Conservation (phyloP, 1,140 invertebrate species). For the Bombus affinis region DNA sequence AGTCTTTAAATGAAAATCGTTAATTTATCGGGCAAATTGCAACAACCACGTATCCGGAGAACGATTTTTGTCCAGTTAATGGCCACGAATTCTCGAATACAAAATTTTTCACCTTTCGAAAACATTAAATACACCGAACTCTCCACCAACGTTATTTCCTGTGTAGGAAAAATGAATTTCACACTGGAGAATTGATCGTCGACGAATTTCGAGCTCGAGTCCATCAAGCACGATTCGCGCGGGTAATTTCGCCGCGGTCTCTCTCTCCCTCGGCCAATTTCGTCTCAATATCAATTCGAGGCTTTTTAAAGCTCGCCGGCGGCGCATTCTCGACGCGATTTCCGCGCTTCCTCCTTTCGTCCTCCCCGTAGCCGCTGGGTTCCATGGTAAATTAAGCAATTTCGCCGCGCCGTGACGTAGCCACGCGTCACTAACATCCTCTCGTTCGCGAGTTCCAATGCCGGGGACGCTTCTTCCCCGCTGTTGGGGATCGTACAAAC, state of each 20-base stretch:
- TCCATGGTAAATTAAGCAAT: conserved; percentile 74
- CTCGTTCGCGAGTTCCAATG: conserved; percentile 64
- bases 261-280: conserved; percentile 16
- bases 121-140: too few species aligned
- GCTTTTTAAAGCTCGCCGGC: conserved; percentile 34
- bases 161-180: background rate
- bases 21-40: too few species aligned
- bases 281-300: conserved; percentile 33
- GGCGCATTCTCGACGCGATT: conserved; percentile 11
- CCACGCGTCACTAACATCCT: conserved; percentile 69
- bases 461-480: conserved; percentile 32
- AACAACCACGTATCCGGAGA: too few species aligned
- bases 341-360: background rate
- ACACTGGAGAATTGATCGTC: background rate
- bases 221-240: background rate
- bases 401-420: conserved; percentile 56
- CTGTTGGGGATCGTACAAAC: background rate
- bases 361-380: conserved; percentile 38
- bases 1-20: too few species aligned
- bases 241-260: background rate
- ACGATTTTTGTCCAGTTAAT: too few species aligned
- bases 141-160: background rate
- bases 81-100: too few species aligned
- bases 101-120: background rate
- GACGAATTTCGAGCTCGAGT: background rate